Evolutionary conservation across 2,888 invertebrate genomes (phyloP).

Genomic region (Zygogramma bicolorata): DNA sequence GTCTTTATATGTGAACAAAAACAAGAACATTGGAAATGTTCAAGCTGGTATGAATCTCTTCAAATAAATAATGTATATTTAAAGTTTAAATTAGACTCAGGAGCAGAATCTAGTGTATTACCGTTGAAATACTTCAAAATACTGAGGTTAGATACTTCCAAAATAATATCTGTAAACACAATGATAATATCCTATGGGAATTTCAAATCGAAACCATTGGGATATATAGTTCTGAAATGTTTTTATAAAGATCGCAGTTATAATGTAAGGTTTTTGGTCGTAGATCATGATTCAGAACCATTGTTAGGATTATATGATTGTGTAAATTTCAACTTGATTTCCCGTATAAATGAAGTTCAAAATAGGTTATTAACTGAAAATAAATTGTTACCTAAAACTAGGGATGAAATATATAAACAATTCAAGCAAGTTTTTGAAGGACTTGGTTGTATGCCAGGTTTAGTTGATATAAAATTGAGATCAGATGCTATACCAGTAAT

Average conservation of each 20-base stretch:
- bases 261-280: not conserved
- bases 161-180: slow-evolving; percentile 8
- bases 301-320: not conserved
- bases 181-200: no score
- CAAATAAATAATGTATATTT: not conserved
- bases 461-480: no score
- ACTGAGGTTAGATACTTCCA: not conserved
- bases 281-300: not conserved
- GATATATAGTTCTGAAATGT: not conserved
- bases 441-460: no score
- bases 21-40: not conserved
- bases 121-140: not conserved
- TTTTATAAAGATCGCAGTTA: not conserved
- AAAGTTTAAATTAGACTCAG: slow-evolving; percentile 19
- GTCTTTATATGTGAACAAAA: not conserved
- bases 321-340: no score
- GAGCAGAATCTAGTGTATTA: slow-evolving; percentile 15
- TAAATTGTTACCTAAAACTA: not conserved
- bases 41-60: slow-evolving; percentile 7
- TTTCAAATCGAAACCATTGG: slow-evolving; percentile 8
- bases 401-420: not conserved
- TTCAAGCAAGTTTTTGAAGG: not conserved
- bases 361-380: no score
- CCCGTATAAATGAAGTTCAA: not conserved
- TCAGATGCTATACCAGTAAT: not conserved